Evolutionary conservation across 2,113 vertebrate species (phyloP), one percentile per base, ranked within the genome.

Genomic region (Vulpes lagopus): DNA sequence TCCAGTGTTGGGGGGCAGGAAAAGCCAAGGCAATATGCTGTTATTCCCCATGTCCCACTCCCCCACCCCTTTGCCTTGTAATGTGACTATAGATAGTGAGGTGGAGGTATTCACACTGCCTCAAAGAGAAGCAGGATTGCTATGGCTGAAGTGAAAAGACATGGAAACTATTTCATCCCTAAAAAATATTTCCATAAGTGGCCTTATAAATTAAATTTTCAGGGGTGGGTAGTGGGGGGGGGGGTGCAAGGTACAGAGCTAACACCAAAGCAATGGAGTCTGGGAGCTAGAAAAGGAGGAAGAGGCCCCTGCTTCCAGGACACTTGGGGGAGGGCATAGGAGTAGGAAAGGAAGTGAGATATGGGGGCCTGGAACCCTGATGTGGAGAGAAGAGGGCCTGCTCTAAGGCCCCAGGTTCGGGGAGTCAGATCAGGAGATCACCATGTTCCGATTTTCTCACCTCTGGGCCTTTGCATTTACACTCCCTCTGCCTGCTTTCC

Each of bases 311-410:
- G 78, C 30, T 17, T 0, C n/a, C 19, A 2, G 3, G 55, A 79
- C 12, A 43, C 22, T 3, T 11, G 8, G 25, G 38, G 23, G 23
- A 10, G 73, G 5, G 0, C 1, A 7, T 8, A 1, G 5, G 51
- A 51, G 8, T 71, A 27, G 15, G 9, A n/a, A 53, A 49, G 8
- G 81, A 79, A 19, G 20, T 62, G 43, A 32, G 95, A 74, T 57
- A 64, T 22, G 57, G 17, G 17, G 16, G 3, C 25, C 30, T 22
- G 14, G 57, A 86, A 11, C 22, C 57, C 43, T 57, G 43, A 32
- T 49, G 20, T 73, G 62, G 53, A 51, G 51, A 27, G 23, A 59
- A 51, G 43, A 79, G 16, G 16, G 53, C 49, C 71, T 69, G 51
- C 43, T 38, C 6, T 12, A 25, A 17, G 19, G 15, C 30, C 51